A percentile compares a stretch with the other conserved stretches of the same genome.
These are phyloP conservation scores for Labeo rohita DNA, from an alignment of 2,113 vertebrate species.

Conservation along the genomic window DNA sequence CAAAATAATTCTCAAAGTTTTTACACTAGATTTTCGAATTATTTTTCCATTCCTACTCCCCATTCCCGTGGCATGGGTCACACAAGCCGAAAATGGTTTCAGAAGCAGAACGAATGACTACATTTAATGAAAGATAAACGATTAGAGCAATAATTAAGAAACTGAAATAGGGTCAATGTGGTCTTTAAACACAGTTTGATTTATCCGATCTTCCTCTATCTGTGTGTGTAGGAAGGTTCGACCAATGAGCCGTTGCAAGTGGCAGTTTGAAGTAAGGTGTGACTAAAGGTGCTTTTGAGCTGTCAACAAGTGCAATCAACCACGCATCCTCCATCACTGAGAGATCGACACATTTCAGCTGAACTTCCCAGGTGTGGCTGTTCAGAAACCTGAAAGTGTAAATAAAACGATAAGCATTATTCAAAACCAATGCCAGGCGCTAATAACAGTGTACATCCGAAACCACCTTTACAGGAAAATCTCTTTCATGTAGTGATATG, in stretches of 20 bases:
- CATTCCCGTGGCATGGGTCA: not conserved
- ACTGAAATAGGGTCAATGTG: not conserved
- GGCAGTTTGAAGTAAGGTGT: slow-evolving; percentile 37
- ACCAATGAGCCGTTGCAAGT: not conserved
- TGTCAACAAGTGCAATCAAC: slow-evolving; percentile 31
- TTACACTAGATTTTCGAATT: not conserved
- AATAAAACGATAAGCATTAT: not conserved
- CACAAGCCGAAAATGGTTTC: not conserved
- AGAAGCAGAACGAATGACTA: not conserved
- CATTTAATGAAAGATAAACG: not conserved
- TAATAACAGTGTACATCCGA: slow-evolving; percentile 10
- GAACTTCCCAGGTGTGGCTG: slow-evolving; percentile 53
- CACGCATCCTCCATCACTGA: slow-evolving; percentile 34
- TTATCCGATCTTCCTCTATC: not conserved
- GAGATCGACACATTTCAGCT: slow-evolving; percentile 28
- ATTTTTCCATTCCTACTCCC: not conserved
- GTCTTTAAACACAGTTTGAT: not conserved
- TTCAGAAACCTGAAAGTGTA: slow-evolving; percentile 40
- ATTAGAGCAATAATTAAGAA: slow-evolving; percentile 16
- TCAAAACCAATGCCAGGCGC: not conserved
- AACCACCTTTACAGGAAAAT: not conserved
- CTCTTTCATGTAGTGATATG: not conserved
- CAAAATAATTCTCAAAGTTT: not conserved
- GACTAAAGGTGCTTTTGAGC: slow-evolving; percentile 24
- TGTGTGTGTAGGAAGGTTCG: not conserved